Evolutionary conservation across 2,888 invertebrate species (phyloP).

Genomic region (Mesorhabditis sp.): DNA sequence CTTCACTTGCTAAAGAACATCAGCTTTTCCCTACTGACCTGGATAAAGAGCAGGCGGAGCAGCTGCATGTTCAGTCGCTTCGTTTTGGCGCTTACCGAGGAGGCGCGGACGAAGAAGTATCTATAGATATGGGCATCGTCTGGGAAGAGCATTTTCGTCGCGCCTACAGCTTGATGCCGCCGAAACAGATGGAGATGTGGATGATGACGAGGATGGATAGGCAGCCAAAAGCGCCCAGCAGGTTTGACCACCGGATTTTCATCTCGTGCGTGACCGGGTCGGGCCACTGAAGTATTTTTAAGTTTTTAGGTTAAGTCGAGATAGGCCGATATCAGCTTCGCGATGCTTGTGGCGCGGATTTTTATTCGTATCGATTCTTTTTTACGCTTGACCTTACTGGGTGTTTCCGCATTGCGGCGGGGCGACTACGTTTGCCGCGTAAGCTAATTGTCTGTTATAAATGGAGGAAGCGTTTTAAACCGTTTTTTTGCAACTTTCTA

Average conservation of each 20-base stretch:
- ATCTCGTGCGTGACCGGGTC: neutral
- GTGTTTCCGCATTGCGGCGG: too few species aligned
- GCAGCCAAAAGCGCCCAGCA: neutral
- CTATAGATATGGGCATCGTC: neutral
- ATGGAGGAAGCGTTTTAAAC: too few species aligned
- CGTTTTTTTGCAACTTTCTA: too few species aligned
- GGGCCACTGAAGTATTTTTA: constrained; percentile 4
- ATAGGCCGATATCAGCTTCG: too few species aligned
- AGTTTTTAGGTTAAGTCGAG: neutral
- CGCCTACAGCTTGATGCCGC: neutral
- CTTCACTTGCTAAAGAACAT: neutral
- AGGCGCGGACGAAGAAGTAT: neutral
- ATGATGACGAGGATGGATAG: neutral
- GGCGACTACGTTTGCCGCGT: too few species aligned
- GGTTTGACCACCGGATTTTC: neutral
- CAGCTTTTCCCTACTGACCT: neutral
- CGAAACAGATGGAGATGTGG: neutral
- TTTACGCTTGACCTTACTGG: too few species aligned
- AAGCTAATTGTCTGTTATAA: too few species aligned
- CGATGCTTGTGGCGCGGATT: too few species aligned
- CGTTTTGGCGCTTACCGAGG: neutral
- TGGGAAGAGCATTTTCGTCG: too few species aligned
- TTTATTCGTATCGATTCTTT: too few species aligned
- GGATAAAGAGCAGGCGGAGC: neutral
- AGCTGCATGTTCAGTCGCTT: neutral